phyloP scores from a whole-genome alignment of 1,140 invertebrate genomes.

The Acromyrmex heyeri region DNA sequence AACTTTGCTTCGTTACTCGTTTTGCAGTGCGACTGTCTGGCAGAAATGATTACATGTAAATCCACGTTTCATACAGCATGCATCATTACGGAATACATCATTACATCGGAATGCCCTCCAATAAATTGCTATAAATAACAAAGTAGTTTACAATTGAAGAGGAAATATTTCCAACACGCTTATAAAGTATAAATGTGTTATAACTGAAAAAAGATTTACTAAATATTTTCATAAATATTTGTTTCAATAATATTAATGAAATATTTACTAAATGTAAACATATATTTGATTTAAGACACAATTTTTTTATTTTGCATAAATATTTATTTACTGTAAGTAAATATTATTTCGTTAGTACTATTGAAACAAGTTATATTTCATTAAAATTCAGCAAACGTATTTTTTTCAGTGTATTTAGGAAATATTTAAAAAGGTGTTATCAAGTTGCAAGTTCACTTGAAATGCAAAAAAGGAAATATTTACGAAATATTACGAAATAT shows the following conservation, averaged over 20 bases:
- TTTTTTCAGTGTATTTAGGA: neutral
- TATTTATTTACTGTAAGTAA: too few species aligned
- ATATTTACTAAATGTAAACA: too few species aligned
- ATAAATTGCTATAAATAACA: constrained; percentile 31
- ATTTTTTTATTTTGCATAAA: too few species aligned
- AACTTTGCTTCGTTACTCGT: constrained; percentile 29
- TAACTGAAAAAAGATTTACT: too few species aligned
- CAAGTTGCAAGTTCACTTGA: neutral
- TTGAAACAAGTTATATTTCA: too few species aligned
- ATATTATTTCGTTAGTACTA: too few species aligned
- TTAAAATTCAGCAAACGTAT: too few species aligned
- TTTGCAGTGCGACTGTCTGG: constrained; percentile 29
- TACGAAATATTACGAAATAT: too few species aligned
- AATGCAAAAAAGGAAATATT: neutral
- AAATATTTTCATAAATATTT: too few species aligned
- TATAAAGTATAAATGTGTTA: neutral
- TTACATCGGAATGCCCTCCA: constrained; percentile 5
- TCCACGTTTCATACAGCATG: constrained; percentile 13
- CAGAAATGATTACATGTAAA: constrained; percentile 43
- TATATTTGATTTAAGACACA: too few species aligned
- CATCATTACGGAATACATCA: constrained; percentile 18
- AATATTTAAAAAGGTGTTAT: neutral
- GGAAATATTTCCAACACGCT: neutral
- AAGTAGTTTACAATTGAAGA: constrained; percentile 8
- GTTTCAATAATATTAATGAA: too few species aligned